phyloP scores from a whole-genome alignment of 2,797 vertebrate genomes.

The Macrochelys suwanniensis region DNA sequence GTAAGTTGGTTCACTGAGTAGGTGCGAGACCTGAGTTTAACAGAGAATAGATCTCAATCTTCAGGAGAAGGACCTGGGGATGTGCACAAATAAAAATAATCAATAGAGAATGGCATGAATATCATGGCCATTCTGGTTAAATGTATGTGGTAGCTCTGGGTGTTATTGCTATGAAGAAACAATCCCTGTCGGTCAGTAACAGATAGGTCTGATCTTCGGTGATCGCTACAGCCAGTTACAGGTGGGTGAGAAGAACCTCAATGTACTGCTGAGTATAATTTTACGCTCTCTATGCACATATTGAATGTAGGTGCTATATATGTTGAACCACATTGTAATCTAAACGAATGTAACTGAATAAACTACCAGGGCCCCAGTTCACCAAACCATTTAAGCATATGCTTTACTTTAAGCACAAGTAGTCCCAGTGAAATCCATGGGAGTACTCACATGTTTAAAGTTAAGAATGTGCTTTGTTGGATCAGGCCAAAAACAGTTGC shows the following conservation, averaged over 20 bases:
- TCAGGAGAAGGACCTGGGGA: neutral
- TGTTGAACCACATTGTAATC: neutral
- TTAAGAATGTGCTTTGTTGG: neutral
- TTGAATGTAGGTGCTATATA: neutral
- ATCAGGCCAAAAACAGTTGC: neutral
- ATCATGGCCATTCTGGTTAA: neutral
- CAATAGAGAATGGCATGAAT: neutral
- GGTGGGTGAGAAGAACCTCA: neutral
- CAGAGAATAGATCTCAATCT: neutral
- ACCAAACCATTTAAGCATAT: neutral
- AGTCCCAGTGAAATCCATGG: neutral
- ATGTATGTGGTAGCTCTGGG: neutral
- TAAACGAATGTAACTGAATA: neutral
- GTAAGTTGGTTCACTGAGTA: neutral
- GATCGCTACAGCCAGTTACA: neutral
- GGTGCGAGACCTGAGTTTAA: neutral
- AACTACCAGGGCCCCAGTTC: neutral
- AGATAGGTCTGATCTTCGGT: neutral
- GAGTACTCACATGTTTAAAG: neutral
- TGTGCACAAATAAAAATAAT: neutral
- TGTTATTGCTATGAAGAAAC: neutral
- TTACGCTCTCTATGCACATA: neutral
- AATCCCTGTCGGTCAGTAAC: neutral
- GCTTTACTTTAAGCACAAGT: conserved; percentile 8
- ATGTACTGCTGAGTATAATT: neutral